These are phyloP conservation scores for Lethenteron camtschaticum DNA, from an alignment of 2,113 vertebrate species.

Conservation along the genomic window DNA sequence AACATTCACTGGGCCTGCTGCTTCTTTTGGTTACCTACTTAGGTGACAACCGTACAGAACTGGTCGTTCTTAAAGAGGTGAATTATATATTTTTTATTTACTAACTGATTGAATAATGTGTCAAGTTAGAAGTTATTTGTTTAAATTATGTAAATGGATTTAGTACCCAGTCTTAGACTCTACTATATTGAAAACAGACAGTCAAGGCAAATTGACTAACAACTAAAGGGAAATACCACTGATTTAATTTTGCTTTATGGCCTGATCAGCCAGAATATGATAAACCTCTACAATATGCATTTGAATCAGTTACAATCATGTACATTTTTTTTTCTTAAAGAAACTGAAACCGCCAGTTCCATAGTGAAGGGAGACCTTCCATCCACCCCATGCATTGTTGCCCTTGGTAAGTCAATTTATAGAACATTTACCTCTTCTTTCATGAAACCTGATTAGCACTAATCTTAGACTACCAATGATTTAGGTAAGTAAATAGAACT, in stretches of 20 bases:
- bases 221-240: no score
- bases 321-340: not conserved
- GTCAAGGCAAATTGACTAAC: no score
- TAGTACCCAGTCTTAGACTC: constrained; percentile 4
- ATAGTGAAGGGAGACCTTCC: not conserved
- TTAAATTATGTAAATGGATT: no score
- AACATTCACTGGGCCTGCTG: not conserved
- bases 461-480: no score
- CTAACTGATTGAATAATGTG: constrained; percentile 5
- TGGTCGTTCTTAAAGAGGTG: constrained; percentile 5
- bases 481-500: no score
- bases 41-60: not conserved
- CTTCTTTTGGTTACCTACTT: constrained; percentile 5
- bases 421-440: no score
- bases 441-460: no score
- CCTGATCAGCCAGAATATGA: no score
- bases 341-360: constrained; percentile 2
- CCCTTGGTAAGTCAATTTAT: no score
- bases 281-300: not conserved
- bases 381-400: no score
- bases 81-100: not conserved
- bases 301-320: constrained; percentile 5
- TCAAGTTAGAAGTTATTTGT: not conserved
- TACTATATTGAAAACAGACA: constrained; percentile 3
- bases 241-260: no score